A percentile compares a stretch with the other conserved stretches of the same genome.
phyloP scores from a whole-genome alignment of 2,888 invertebrate species.

The Saturnia pavonia region DNA sequence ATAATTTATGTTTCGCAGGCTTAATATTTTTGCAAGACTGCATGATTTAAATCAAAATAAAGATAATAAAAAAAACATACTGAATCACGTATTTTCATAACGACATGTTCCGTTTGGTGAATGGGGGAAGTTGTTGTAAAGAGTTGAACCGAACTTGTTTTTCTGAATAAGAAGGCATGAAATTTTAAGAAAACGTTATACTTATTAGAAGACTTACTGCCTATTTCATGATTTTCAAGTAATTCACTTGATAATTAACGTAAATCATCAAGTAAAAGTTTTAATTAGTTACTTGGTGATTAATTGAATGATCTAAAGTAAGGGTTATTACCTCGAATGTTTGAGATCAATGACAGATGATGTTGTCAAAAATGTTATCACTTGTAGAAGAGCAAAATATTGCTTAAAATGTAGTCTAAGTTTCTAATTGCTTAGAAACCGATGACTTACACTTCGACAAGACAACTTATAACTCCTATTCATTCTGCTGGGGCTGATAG shows the following conservation, averaged over 20 bases:
- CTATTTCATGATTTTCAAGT: background rate
- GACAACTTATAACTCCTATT: background rate
- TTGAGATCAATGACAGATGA: background rate
- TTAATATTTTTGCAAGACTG: constrained; percentile 10
- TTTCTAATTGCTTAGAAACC: background rate
- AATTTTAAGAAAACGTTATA: background rate
- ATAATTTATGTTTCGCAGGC: background rate
- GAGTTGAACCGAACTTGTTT: background rate
- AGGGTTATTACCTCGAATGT: background rate
- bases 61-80: background rate
- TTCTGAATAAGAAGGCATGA: background rate
- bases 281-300: background rate
- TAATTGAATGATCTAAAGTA: background rate
- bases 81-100: background rate
- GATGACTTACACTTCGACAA: background rate
- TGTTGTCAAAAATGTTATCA: background rate
- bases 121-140: background rate
- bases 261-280: background rate
- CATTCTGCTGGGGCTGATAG: too few relatives aligned
- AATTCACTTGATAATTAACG: too few relatives aligned
- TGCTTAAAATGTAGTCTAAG: background rate
- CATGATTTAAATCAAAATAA: background rate
- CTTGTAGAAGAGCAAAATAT: background rate
- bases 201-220: background rate
- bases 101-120: background rate